Evolutionary conservation across 1,140 invertebrate genomes (phyloP), one percentile per base, ranked within the genome.

Genomic region (Apocrypta bakeri): DNA sequence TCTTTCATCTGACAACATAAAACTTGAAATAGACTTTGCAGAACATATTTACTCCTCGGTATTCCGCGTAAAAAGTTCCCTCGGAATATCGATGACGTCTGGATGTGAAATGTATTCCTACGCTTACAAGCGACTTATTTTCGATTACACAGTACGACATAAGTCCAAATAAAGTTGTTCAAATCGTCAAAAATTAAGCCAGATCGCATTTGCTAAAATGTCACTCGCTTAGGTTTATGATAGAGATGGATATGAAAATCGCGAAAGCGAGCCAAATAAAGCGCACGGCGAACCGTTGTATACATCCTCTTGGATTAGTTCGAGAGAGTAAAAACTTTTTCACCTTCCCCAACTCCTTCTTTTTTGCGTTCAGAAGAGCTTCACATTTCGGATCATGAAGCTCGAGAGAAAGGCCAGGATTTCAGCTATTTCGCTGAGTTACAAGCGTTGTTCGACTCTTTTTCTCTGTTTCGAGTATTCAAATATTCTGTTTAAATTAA

Each of bases 11-110:
- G 48, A 17, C 17, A 56, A 21, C 48, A 56, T 56, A 56, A 66
- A 66, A 66, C 64, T 66, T 9, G 25, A 71, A n/a, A 71, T 71
- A 31, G 33, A 71, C 69, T 71, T 37, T 71, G 31, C 29, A 11
- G 37, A 37, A 37, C 31, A 71, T 24, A 71, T 71, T 71, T 71
- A 71, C 31, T n/a, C n/a, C 31, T 37, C 21, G 12, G 7, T 56
- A 48, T 48, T 48, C 21, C 17, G 69, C 33, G 69, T 24, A 71
- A 71, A 71, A 71, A 37, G 69, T 24, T 31, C 37, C 17, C 29
- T 29, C 31, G n/a, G n/a, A 71, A 71, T 71, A 71, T 71, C 69
- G 69, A 71, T 71, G 69, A 37, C 29, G 17, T 3, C 33, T 14
- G 37, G 14, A 37, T 33, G 68, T 37, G n/a, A n/a, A n/a, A n/a